Evolutionary conservation across 2,888 invertebrate genomes (phyloP), one percentile per base, ranked within the genome.

Genomic region (Drosophila infuscata): DNA sequence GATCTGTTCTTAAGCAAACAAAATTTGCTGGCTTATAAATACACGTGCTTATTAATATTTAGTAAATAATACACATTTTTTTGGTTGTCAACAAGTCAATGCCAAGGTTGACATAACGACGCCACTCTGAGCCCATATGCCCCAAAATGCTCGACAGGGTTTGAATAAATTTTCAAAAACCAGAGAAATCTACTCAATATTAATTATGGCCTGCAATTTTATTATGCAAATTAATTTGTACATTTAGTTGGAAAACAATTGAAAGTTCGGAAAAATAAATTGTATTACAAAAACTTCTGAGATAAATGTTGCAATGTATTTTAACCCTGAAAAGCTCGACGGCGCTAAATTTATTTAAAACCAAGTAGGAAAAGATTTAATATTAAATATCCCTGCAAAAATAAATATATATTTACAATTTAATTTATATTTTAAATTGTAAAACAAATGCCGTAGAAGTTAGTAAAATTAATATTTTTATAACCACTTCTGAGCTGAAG

Each of bases 1-100:
- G 66, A 86, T 88, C 74, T 66, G 58, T 70, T 76, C 81, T 74
- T 78, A 70, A 76, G 53, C 73, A 89, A 83, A 89, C 70, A 81
- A 48, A 60, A 60, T 20, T 20, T 32, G 46, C 29, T 63, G 70
- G 74, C 67, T 76, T 81, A 74, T 84, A 76, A 77, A 83, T 56
- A 84, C 58, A 57, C 25, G 30, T 53, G 60, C 49, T 63, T 61
- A 71, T 51, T 49, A 81, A 56, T 51, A 77, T 81, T 81, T 81
- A 71, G 52, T 60, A 46, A 38, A 53, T 46, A 56, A 48, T 35
- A 48, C 36, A 56, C 29, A n/a, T 54, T 64, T 60, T 60, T 63
- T 61, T 32, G 48, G 30, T 52, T 60, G 56, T 25, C 43, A 41
- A 38, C 53, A 82, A 79, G 79, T 62, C 85, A 79, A 69, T 85